Conservation (phyloP, 92 coral and sea anemone genomes). For the Siderastrea radians region DNA sequence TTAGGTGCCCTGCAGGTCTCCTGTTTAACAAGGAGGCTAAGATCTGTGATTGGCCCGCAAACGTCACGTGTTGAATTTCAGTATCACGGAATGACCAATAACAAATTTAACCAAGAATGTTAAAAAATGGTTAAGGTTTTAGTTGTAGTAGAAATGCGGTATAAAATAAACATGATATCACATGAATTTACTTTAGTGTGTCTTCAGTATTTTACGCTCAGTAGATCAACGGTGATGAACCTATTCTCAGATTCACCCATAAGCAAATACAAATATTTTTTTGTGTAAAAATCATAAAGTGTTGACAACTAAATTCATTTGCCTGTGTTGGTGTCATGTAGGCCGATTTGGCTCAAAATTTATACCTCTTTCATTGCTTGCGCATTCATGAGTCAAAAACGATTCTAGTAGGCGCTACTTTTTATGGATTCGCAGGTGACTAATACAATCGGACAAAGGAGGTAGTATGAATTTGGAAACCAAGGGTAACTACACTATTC, state of each 20-base stretch:
- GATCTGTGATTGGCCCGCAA: conserved; percentile 79
- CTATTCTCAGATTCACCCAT: no score
- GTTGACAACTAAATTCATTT: no score
- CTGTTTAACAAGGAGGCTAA: conserved; percentile 39
- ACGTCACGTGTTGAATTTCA: conserved; percentile 47
- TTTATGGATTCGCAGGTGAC: no score
- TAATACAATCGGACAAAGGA: no score
- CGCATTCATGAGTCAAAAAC: neutral
- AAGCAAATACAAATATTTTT: no score
- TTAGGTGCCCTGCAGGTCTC: conserved; percentile 63
- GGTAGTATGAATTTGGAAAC: no score
- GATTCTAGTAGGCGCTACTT: no score
- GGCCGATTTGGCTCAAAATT: neutral
- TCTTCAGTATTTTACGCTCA: neutral
- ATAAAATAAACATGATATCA: neutral
- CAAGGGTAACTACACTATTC: no score
- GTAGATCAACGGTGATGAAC: neutral
- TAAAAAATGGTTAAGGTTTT: neutral
- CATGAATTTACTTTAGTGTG: neutral
- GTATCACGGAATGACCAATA: neutral
- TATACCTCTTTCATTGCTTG: neutral
- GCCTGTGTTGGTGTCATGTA: no score
- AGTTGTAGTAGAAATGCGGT: neutral
- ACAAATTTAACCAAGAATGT: neutral
- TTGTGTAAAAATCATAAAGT: no score